phyloP scores from a whole-genome alignment of 2,113 vertebrate genomes.

The Pseudorasbora parva region DNA sequence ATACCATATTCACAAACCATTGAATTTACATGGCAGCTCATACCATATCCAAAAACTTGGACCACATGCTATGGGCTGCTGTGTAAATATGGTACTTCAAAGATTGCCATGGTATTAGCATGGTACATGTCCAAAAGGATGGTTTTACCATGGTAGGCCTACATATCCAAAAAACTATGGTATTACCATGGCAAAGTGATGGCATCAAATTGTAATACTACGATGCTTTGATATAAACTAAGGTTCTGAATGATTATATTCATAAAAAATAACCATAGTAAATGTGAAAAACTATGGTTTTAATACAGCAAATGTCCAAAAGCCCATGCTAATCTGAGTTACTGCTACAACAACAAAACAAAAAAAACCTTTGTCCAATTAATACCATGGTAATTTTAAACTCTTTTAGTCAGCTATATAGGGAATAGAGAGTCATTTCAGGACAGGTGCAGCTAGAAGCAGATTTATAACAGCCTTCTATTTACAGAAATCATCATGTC shows the following conservation, averaged over 20 bases:
- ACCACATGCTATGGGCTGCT: neutral
- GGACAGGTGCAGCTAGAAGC: neutral
- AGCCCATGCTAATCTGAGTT: neutral
- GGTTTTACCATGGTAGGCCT: neutral
- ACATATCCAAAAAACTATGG: neutral
- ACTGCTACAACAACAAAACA: neutral
- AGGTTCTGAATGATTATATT: neutral
- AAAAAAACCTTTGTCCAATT: too few species aligned
- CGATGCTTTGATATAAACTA: neutral
- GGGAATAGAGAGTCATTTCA: neutral
- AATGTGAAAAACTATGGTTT: neutral
- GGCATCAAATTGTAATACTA: neutral
- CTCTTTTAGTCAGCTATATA: neutral
- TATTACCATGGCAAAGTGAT: neutral
- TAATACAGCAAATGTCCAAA: neutral
- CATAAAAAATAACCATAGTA: neutral
- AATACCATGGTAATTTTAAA: neutral
- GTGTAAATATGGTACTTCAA: neutral
- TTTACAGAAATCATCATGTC: conserved; percentile 29
- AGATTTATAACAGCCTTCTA: neutral
- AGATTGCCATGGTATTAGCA: neutral
- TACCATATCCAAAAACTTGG: neutral
- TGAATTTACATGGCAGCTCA: neutral
- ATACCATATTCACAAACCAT: neutral
- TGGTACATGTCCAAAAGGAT: neutral